Evolutionary conservation across 2,888 invertebrate species (phyloP), one percentile per base, ranked within the genome.

Genomic region (Epistrophe grossulariae): DNA sequence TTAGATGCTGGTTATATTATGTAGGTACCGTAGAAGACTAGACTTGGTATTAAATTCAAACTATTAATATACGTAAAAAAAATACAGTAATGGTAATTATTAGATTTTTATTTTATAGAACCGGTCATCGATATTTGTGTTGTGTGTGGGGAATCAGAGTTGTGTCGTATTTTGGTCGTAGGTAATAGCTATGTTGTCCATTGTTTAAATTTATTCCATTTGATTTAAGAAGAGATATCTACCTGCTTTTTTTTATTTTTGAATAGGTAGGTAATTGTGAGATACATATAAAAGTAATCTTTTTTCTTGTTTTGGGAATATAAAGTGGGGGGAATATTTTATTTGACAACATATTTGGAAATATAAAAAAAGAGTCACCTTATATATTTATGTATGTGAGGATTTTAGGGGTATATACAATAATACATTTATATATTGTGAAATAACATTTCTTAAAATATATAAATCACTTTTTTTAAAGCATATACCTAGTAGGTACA

Each of bases 21-120:
- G 74, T 78, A 19, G 11, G 4, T 28, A 78, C 68, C 70, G 38
- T 79, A 62, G 52, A 79, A 74, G 64, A 52, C 40, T 43, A 62
- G 62, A 62, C 24, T 15, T 43, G 74, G 71, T 71, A 82, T 74
- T 57, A 71, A 72, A 79, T 73, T 74, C 52, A 74, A 82, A 82
- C 79, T 82, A n/a, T 68, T 68, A 68, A 68, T 38, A 24, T 24
- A 24, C 3, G 24, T 24, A 52, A 52, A 68, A 79, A 48, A 38
- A 60, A 87, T 79, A 87, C 78, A 82, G 87, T 82, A 79, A 79
- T 79, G 82, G 82, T 87, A 87, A 87, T 87, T 87, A 87, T 82
- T 82, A 87, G 87, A 87, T 78, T 45, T 24, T 70, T 45, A 19
- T 85, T 85, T 82, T 79, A 88, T 84, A 79, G 83, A 88, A 88